Evolutionary conservation across 1,140 invertebrate species (phyloP).

Genomic region (Pseudomyrmex cubaensis): DNA sequence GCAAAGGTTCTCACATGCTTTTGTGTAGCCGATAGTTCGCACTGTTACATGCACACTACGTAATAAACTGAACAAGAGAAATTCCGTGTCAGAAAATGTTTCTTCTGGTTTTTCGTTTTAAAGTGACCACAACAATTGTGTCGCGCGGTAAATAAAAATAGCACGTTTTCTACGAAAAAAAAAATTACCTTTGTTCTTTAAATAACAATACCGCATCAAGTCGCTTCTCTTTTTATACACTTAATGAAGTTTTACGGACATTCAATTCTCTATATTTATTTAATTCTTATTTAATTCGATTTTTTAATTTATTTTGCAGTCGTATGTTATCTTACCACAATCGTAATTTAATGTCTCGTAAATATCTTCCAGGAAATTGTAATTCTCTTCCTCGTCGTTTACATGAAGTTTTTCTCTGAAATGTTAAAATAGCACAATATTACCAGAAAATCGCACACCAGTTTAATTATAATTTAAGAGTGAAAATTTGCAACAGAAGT

Average conservation of each 20-base stretch:
- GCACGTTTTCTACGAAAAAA: too few relatives aligned
- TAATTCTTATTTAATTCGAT: not conserved
- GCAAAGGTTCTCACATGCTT: not conserved
- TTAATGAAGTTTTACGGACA: too few relatives aligned
- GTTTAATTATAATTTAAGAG: not conserved
- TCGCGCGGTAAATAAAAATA: too few relatives aligned
- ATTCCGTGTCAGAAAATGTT: not conserved
- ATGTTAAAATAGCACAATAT: slow-evolving; percentile 61
- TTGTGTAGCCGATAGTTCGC: not conserved
- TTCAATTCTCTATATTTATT: not conserved
- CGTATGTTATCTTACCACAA: slow-evolving; percentile 77
- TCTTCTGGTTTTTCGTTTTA: too few relatives aligned
- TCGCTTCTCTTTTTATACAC: not conserved
- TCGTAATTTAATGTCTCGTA: slow-evolving; percentile 82
- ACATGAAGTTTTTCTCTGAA: slow-evolving; percentile 80
- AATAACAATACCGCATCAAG: not conserved
- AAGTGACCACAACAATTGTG: too few relatives aligned
- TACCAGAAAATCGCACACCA: not conserved
- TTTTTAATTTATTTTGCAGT: not conserved
- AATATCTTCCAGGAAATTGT: slow-evolving; percentile 83
- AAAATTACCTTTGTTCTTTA: not conserved
- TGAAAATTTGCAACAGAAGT: not conserved
- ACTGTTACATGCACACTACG: not conserved
- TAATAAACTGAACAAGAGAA: not conserved
- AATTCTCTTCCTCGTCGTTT: slow-evolving; percentile 82